Evolutionary conservation across 2,797 vertebrate species (phyloP).

Genomic region (Syndactyla subalaris): DNA sequence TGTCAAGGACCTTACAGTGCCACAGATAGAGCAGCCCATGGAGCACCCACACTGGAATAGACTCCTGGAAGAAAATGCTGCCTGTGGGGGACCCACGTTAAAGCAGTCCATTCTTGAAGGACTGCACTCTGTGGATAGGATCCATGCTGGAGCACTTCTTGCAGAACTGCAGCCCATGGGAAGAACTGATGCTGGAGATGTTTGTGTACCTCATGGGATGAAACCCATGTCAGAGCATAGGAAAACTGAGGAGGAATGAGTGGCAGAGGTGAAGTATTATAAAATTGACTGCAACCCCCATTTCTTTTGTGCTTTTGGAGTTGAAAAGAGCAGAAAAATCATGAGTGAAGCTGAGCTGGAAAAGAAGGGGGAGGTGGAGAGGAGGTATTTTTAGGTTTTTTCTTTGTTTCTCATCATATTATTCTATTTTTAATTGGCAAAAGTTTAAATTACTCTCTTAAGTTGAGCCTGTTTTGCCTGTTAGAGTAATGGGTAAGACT

Average conservation of each 20-base stretch:
- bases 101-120: not conserved
- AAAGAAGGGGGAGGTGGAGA: not conserved
- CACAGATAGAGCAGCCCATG: too few species aligned
- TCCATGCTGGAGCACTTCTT: not conserved
- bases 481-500: not conserved
- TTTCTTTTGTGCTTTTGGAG: not conserved
- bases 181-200: not conserved
- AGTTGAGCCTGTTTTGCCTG: not conserved
- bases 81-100: rapidly evolving
- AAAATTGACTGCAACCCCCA: not conserved
- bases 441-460: not conserved
- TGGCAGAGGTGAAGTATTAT: not conserved
- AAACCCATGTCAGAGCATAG: not conserved
- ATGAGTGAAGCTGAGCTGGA: not conserved
- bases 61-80: not conserved
- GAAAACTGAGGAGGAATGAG: not conserved
- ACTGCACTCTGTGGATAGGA: not conserved
- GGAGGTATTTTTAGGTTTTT: not conserved
- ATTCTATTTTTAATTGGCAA: not conserved
- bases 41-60: not conserved
- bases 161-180: not conserved
- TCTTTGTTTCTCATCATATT: not conserved
- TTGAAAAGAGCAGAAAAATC: not conserved
- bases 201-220: not conserved
- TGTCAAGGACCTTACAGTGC: not conserved